Base-by-base conservation (phyloP, 2,113 vertebrate genomes). In the Panurus biarmicus region DNA sequence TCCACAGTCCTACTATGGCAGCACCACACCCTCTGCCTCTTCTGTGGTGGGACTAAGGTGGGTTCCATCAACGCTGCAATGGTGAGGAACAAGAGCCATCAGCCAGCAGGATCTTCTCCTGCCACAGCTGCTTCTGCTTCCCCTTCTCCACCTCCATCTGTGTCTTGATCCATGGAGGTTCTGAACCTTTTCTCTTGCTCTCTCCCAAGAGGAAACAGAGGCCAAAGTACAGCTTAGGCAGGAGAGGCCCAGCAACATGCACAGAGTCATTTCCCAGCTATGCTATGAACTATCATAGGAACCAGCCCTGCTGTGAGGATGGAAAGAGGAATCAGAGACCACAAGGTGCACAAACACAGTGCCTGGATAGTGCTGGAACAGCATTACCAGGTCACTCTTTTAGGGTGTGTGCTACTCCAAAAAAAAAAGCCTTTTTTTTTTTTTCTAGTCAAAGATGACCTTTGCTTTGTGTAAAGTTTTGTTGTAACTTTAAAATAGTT, bases 1-100 rank as follows among this genome's bases (percentile, higher is more conserved):
- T 40, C 74, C 51, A 23, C 23, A 31, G 2, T 4, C 35, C 51
- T 71, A 2, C 60, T 9, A 8, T 0, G 0, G 54, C 45, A 79
- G 28, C 73, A 36, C 77, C 58, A 69, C 14, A 7, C 11, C 54
- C 50, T 17, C 28, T 69, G 53, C 44, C 40, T 70, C 36, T 28
- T 48, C 31, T 6, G 12, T 53, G 57, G 10, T 25, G 31, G 47
- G 62, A 35, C 45, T 69, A 1, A 36, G 42, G 17, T 25, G 29
- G 31, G 31, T 36, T 73, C 79, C 75, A 50, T 16, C 8, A 23
- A 24, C 31, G 7, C 28, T 7, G 36, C 7, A 0, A 23, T n/a
- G 44, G 23, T 78, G 77, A 60, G 65, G 38, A 81, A 8, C 0
- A 0, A 90, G 58, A 25, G 38, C 2, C 1, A n/a, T 5, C 53